phyloP scores from a whole-genome alignment of 35 echinoderm and acorn worm species.

The Lytechinus variegatus region DNA sequence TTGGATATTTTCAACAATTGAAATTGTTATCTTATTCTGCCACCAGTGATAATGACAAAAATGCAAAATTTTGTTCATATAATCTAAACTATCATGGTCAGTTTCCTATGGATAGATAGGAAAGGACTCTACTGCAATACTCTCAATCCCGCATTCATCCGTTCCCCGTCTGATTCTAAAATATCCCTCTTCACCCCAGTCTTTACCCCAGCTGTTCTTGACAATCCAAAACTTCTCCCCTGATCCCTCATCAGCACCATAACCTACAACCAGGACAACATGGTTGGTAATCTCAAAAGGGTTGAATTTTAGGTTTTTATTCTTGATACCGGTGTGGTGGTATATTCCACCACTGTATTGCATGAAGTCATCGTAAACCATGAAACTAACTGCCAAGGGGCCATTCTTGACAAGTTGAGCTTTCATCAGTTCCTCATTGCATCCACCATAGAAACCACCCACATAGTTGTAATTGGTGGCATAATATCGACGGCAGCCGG shows the following conservation, averaged over 20 bases:
- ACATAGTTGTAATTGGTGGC: conserved; percentile 91
- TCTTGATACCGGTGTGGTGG: conserved; percentile 71
- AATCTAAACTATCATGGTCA: not conserved
- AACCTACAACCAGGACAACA: conserved; percentile 85
- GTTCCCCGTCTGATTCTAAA: conserved; percentile 83
- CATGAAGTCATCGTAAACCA: conserved; percentile 82
- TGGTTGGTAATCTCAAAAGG: conserved; percentile 94
- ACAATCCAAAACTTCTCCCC: conserved; percentile 92
- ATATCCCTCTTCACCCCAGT: conserved; percentile 90
- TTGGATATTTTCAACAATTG: not conserved
- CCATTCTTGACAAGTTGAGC: conserved; percentile 94
- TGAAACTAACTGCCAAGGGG: conserved; percentile 82
- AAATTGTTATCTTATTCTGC: not conserved
- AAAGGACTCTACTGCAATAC: conserved; percentile 87
- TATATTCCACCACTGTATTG: conserved; percentile 83
- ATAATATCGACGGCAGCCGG: conserved; percentile 79
- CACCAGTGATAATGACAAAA: not conserved
- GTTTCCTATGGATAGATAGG: conserved; percentile 74
- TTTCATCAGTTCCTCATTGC: conserved; percentile 92
- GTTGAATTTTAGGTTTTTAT: conserved; percentile 62
- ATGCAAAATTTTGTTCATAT: not conserved
- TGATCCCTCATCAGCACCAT: conserved; percentile 66
- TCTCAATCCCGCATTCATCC: conserved; percentile 90
- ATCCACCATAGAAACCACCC: conserved; percentile 93
- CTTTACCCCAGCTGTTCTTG: conserved; percentile 90